These are phyloP conservation scores for Aphodius granarius DNA, from an alignment of 2,888 invertebrate genomes.

Conservation along the genomic window DNA sequence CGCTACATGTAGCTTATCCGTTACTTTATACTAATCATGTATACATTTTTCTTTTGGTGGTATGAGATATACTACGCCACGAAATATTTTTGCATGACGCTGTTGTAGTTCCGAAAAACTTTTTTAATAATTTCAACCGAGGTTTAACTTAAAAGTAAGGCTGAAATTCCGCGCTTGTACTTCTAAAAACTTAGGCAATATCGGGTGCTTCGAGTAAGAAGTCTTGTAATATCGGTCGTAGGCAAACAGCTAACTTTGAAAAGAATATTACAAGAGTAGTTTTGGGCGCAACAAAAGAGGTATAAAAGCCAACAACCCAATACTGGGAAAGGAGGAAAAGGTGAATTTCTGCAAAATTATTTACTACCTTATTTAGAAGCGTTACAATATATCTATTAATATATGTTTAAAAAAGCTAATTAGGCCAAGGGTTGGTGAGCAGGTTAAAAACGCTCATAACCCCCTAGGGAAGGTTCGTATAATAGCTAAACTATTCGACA, in stretches of 20 bases:
- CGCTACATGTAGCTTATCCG: too few species aligned
- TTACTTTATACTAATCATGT: too few species aligned
- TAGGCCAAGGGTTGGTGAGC: not conserved
- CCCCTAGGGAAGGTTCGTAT: not conserved
- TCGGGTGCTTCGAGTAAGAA: not conserved
- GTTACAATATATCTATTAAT: conserved; percentile 6
- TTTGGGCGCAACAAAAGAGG: not conserved
- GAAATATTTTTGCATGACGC: not conserved
- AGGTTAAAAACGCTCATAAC: not conserved
- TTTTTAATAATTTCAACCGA: not conserved
- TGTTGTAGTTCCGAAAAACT: not conserved
- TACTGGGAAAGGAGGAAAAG: not conserved
- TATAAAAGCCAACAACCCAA: not conserved
- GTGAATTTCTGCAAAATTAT: not conserved
- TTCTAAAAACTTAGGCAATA: not conserved
- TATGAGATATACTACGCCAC: too few species aligned
- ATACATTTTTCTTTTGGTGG: too few species aligned
- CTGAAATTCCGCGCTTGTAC: not conserved
- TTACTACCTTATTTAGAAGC: not conserved
- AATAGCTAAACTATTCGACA: too few species aligned
- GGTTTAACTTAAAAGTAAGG: not conserved
- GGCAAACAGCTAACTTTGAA: not conserved
- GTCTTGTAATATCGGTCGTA: not conserved
- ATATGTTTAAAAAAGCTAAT: not conserved
- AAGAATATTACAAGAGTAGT: not conserved